A percentile compares a stretch with the other conserved stretches of the same genome.
These are phyloP conservation scores for Idaea dimidiata DNA, from an alignment of 2,888 invertebrate species.

Conservation along the genomic window DNA sequence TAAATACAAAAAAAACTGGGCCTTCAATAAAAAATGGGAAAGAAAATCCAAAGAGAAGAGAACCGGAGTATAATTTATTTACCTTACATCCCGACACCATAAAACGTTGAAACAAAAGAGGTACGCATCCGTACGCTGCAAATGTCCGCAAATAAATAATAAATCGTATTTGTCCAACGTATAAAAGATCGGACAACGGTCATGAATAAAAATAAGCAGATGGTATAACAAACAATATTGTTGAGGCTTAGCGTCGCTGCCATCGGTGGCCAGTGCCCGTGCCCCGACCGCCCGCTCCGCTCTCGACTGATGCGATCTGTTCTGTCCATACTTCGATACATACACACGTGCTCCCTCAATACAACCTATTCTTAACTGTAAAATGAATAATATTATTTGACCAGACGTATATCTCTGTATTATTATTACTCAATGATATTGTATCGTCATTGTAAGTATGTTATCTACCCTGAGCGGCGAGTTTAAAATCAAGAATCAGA, in stretches of 20 bases:
- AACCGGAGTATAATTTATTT: constrained; percentile 35
- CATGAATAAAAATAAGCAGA: constrained; percentile 51
- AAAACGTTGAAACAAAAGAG: constrained; percentile 31
- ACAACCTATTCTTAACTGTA: no score
- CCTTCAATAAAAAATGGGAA: constrained; percentile 33
- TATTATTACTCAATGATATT: no score
- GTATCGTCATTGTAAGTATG: no score
- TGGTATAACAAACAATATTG: constrained; percentile 48
- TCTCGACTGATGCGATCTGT: neutral
- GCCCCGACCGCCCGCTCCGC: constrained; percentile 12
- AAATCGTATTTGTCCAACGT: constrained; percentile 41
- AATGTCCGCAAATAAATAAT: constrained; percentile 50
- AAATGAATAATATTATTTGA: no score
- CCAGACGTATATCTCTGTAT: no score
- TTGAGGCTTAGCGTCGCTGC: constrained; percentile 34
- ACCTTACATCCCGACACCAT: constrained; percentile 31
- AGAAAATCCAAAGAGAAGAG: constrained; percentile 33
- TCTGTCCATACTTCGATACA: neutral
- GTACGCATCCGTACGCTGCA: constrained; percentile 42
- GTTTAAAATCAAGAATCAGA: no score
- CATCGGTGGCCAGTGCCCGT: constrained; percentile 24
- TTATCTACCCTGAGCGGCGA: no score
- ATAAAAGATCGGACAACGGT: constrained; percentile 40
- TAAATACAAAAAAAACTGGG: constrained; percentile 31
- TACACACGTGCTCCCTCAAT: no score